Conservation (phyloP, 2,113 vertebrate genomes). For the Accipiter virgatus region DNA sequence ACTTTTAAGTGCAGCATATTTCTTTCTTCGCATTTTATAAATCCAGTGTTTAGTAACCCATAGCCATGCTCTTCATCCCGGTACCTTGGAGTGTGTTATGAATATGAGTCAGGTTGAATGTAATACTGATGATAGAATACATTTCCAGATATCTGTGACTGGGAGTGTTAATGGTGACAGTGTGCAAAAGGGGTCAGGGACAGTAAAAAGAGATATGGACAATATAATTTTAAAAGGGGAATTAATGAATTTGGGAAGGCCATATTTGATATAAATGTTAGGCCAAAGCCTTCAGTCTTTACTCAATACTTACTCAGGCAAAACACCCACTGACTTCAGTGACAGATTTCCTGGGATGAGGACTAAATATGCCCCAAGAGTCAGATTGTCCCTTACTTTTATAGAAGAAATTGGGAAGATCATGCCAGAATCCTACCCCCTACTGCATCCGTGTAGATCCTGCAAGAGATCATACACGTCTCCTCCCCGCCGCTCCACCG, state of each 20-base stretch:
- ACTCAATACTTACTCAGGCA: slow-evolving; percentile 41
- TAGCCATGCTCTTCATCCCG: slow-evolving; percentile 51
- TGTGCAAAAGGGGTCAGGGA: slow-evolving; percentile 33
- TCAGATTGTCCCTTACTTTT: not conserved
- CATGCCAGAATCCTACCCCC: not conserved
- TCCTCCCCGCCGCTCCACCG: accelerated
- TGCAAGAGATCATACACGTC: accelerated
- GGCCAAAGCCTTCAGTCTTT: slow-evolving; percentile 39
- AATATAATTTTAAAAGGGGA: slow-evolving; percentile 62
- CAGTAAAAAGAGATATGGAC: slow-evolving; percentile 57
- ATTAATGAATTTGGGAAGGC: slow-evolving; percentile 55
- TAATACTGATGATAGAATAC: slow-evolving; percentile 64
- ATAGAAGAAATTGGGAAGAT: not conserved
- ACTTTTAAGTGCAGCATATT: slow-evolving; percentile 67
- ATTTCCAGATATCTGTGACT: slow-evolving; percentile 53
- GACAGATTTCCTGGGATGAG: slow-evolving; percentile 17
- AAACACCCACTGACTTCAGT: slow-evolving; percentile 8
- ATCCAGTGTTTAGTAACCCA: slow-evolving; percentile 73
- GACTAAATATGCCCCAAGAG: slow-evolving; percentile 23
- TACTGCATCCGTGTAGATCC: not conserved
- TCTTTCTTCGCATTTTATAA: slow-evolving; percentile 69
- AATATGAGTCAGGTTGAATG: slow-evolving; percentile 70
- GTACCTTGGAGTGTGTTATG: slow-evolving; percentile 56
- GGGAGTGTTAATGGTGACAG: slow-evolving; percentile 40
- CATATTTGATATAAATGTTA: slow-evolving; percentile 53